Evolutionary conservation across 2,888 invertebrate genomes (phyloP).

Genomic region (Polymixis lichenea): DNA sequence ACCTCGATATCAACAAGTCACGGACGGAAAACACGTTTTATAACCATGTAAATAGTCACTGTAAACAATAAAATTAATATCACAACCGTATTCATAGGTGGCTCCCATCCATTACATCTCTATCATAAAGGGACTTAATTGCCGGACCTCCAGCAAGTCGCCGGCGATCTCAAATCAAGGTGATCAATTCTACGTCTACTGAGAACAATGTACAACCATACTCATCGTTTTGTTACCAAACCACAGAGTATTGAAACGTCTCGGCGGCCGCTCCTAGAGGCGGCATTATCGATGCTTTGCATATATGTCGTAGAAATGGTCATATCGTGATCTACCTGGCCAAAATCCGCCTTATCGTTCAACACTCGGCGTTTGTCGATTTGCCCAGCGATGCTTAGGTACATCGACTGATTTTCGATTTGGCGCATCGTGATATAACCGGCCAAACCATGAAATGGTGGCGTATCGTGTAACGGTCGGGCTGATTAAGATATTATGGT

Average conservation of each 20-base stretch:
- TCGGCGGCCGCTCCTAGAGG: not conserved
- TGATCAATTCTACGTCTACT: slow-evolving; percentile 63
- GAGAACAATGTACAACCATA: slow-evolving; percentile 63
- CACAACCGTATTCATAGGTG: slow-evolving; percentile 39
- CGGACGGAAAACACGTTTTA: slow-evolving; percentile 47
- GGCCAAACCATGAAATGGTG: no score
- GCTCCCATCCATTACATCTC: slow-evolving; percentile 49
- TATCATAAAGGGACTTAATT: slow-evolving; percentile 60
- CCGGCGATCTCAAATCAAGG: slow-evolving; percentile 59
- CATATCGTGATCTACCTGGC: no score
- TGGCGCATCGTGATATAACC: no score
- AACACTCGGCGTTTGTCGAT: no score
- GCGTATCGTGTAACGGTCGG: no score
- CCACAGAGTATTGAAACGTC: not conserved
- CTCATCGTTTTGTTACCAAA: slow-evolving; percentile 67
- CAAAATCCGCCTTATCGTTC: no score
- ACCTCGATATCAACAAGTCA: slow-evolving; percentile 24
- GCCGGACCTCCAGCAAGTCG: slow-evolving; percentile 55
- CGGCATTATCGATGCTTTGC: not conserved
- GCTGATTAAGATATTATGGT: no score
- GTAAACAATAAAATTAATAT: slow-evolving; percentile 49
- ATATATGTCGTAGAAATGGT: no score
- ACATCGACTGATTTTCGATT: no score
- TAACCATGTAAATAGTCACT: slow-evolving; percentile 19
- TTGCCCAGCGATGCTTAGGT: no score